Evolutionary conservation across 2,113 vertebrate genomes (phyloP).

Genomic region (Thinocorus orbignyianus): DNA sequence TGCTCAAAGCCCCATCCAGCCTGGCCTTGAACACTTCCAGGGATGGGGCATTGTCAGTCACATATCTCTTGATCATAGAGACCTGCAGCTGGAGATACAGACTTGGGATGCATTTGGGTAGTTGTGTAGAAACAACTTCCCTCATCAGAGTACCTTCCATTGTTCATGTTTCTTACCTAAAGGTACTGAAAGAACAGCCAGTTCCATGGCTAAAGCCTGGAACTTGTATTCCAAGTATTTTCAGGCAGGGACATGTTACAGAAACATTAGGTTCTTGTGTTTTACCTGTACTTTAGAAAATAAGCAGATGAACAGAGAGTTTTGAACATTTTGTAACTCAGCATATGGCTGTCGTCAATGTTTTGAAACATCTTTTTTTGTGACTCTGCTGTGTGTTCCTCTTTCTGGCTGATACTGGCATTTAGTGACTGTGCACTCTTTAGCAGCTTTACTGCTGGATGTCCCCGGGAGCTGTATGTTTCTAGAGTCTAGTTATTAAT

Average conservation of each 20-base stretch:
- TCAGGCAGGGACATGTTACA: not conserved
- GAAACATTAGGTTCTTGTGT: not conserved
- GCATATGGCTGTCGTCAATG: fast-evolving
- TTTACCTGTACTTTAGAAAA: not conserved
- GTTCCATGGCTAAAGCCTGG: not conserved
- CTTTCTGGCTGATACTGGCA: not conserved
- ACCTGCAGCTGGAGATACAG: not conserved
- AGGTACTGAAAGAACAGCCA: not conserved
- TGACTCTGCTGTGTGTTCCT: not conserved
- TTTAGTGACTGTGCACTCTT: not conserved
- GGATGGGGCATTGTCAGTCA: too few species aligned
- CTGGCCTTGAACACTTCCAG: too few species aligned
- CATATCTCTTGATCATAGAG: not conserved
- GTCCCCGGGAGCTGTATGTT: not conserved
- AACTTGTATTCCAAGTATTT: not conserved
- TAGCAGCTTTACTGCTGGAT: not conserved
- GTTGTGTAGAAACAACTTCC: not conserved
- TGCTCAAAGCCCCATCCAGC: too few species aligned
- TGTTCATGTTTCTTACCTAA: not conserved
- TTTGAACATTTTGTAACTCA: not conserved
- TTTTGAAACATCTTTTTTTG: not conserved
- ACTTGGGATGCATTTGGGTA: not conserved
- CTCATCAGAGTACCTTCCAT: not conserved
- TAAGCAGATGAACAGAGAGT: not conserved
- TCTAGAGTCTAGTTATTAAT: not conserved